These are phyloP conservation scores for Paradoxurus hermaphroditus DNA, from an alignment of 2,113 vertebrate species.

Conservation along the genomic window DNA sequence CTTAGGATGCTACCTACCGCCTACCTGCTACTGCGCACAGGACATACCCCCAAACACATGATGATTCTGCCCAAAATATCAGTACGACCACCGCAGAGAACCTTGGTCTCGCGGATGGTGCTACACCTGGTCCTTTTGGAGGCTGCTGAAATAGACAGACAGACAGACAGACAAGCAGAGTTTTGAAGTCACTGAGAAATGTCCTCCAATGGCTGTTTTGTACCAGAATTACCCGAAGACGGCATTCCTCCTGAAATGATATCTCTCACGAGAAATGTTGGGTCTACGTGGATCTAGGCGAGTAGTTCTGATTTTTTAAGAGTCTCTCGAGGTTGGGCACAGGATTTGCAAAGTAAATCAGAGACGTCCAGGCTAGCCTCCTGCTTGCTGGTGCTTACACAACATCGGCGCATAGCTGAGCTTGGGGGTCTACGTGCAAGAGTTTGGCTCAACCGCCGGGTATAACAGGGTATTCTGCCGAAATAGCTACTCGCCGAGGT, in stretches of 20 bases:
- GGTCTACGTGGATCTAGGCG: neutral
- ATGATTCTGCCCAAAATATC: neutral
- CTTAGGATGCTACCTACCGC: too few relatives aligned
- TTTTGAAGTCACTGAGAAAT: neutral
- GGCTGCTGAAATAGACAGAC: neutral
- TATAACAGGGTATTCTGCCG: rapidly evolving
- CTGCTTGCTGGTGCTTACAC: neutral
- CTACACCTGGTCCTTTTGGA: rapidly evolving
- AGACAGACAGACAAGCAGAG: neutral
- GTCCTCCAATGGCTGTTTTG: too few relatives aligned
- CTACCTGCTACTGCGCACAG: too few relatives aligned
- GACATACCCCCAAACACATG: neutral
- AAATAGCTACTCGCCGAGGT: rapidly evolving
- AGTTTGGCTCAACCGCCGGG: neutral
- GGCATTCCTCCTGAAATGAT: rapidly evolving
- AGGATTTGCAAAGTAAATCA: too few relatives aligned
- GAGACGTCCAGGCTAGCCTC: neutral
- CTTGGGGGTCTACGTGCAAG: rapidly evolving
- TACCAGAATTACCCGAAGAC: too few relatives aligned
- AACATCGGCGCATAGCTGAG: neutral
- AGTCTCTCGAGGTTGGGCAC: neutral
- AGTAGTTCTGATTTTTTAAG: neutral
- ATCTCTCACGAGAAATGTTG: too few relatives aligned
- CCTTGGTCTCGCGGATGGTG: rapidly evolving
- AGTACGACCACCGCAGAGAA: rapidly evolving